Conservation (phyloP, 2,113 vertebrate genomes). For the Protobothrops mucrosquamatus region DNA sequence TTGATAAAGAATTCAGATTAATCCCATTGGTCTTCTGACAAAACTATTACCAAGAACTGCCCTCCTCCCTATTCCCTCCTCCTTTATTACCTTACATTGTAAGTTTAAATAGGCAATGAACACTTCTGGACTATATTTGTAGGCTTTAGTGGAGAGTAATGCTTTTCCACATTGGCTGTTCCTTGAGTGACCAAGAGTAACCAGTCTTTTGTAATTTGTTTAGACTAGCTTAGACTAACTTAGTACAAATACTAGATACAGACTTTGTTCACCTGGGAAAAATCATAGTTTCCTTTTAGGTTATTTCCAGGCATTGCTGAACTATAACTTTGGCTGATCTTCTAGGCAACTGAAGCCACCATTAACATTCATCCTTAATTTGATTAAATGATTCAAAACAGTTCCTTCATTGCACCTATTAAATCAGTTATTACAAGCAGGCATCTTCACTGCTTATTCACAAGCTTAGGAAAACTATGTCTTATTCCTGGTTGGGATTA, state of each 20-base stretch:
- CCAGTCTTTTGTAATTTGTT: not conserved
- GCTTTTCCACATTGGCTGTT: not conserved
- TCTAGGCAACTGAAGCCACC: not conserved
- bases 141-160: not conserved
- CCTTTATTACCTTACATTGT: not conserved
- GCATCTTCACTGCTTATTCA: not conserved
- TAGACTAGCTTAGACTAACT: not conserved
- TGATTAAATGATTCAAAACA: not conserved
- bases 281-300: not conserved
- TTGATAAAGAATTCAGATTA: not conserved
- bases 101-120: not conserved
- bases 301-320: not conserved
- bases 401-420: not conserved
- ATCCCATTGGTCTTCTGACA: not conserved
- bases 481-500: not conserved
- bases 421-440: not conserved
- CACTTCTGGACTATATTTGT: not conserved
- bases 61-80: not conserved
- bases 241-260: not conserved
- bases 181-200: not conserved
- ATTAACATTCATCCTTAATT: not conserved
- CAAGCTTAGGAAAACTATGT: not conserved
- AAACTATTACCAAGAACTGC: not conserved
- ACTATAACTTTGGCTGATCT: not conserved
- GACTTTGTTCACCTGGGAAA: not conserved